A percentile compares a stretch with the other conserved stretches of the same genome.
phyloP scores from a whole-genome alignment of 2,888 invertebrate genomes.

The Diaperis boleti region DNA sequence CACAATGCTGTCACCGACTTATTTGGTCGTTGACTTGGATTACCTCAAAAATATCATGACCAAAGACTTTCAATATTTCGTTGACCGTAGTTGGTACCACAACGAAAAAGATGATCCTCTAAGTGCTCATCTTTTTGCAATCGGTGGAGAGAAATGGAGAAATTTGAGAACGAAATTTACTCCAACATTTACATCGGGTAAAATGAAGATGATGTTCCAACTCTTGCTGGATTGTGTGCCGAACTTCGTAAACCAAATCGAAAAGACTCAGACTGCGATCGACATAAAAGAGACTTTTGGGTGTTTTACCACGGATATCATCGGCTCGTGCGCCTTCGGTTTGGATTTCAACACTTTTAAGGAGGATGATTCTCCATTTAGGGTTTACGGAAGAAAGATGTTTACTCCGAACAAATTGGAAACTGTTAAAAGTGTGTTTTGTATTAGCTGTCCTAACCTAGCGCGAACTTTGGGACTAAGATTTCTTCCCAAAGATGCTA shows the following conservation, averaged over 20 bases:
- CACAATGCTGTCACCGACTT: slow-evolving; percentile 64
- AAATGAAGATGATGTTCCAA: slow-evolving; percentile 14
- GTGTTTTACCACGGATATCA: slow-evolving; percentile 71
- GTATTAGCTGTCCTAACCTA: no score
- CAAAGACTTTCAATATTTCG: slow-evolving; percentile 72
- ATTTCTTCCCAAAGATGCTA: neutral
- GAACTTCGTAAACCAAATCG: neutral
- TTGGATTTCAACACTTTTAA: slow-evolving; percentile 70
- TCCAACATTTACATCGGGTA: no score
- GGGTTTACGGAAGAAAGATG: slow-evolving; percentile 47
- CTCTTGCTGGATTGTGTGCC: neutral
- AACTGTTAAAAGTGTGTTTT: slow-evolving; percentile 30
- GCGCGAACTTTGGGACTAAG: no score
- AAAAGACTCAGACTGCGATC: neutral
- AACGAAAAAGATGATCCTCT: slow-evolving; percentile 71
- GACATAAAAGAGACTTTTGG: slow-evolving; percentile 66
- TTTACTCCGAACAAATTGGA: slow-evolving; percentile 37
- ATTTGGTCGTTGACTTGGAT: slow-evolving; percentile 50
- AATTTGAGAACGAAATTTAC: slow-evolving; percentile 70
- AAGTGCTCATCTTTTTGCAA: slow-evolving; percentile 69
- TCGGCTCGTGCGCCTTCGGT: slow-evolving; percentile 72
- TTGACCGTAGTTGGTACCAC: slow-evolving; percentile 71
- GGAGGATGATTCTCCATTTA: slow-evolving; percentile 68
- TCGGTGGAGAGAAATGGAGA: slow-evolving; percentile 72
- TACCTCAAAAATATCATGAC: slow-evolving; percentile 66